Base-by-base conservation (phyloP, 2,888 invertebrate genomes). In the Synergus umbraculus region DNA sequence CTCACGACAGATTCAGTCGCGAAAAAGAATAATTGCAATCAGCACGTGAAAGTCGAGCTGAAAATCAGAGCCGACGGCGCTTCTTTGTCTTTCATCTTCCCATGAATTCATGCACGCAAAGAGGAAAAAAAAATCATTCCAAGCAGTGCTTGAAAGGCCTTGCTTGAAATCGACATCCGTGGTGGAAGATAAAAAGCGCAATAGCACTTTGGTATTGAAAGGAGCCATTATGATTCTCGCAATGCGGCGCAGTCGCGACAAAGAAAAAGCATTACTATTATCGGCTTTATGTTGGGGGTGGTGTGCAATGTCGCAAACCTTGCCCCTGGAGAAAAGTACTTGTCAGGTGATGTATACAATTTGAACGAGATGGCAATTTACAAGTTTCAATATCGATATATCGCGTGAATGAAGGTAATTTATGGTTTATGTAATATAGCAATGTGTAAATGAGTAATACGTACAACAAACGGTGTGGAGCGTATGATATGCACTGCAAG, bases 1-100 rank as follows among this genome's bases (percentile, higher is more conserved):
- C 66, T 43, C 18, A 18, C 43, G 66, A 66, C 43, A 43, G 43
- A 66, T 41, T 41, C 66, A 41, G 66, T 43, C 41, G 18, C 66
- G 66, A 66, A 66, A 66, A 66, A 66, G 66, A 66, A 66, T 66
- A 66, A 66, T 66, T 66, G 65, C 41, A 65, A 65, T 66, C 66
- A 66, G 66, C 41, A 43, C 43, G n/a, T 66, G 66, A 66, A 66
- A 66, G 66, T 43, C 66, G 43, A 66, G 43, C 66, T 41, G 66
- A n/a, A 41, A 66, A 66, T 41, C 66, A 66, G 41, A 66, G 43
- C 43, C 43, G 43, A 43, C 18, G 43, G n/a, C 63, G 22, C 29
- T 22, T 41, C n/a, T 66, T 66, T 66, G 66, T 66, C 66, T 66
- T 66, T 66, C n/a, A 66, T 66, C 43, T 66, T 41, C n/a, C 43